Base-by-base conservation (phyloP, 1,140 invertebrate genomes). In the Micrasema longulum region DNA sequence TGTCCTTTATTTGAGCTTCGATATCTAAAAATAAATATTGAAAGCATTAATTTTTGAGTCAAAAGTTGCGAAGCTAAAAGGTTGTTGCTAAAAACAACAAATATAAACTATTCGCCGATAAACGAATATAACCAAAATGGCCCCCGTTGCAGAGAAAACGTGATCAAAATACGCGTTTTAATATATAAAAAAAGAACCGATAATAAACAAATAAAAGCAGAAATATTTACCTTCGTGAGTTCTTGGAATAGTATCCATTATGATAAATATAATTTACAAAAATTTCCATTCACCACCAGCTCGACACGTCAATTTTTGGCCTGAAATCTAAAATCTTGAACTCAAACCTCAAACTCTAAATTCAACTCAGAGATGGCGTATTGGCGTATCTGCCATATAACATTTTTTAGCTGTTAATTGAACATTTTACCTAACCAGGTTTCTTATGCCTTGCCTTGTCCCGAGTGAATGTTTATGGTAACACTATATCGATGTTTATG, bases 1-100 rank as follows among this genome's bases (percentile, higher is more conserved):
- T 91, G 77, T 96, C 95, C 69, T 90, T 85, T 77, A 97, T 96
- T 81, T 97, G 94, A 22, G 94, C 94, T 85, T 98, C 96, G 80
- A 97, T 97, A 80, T 97, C 96, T 97, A 82, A 77, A 73, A 77
- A 53, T 10, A 31, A 31, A 31, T 7, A 31, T 31, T 31, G 2
- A 31, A 7, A 4, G 26, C n/a, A n/a, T n/a, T n/a, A n/a, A n/a
- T n/a, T n/a, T n/a, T n/a, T n/a, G n/a, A n/a, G n/a, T n/a, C n/a
- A n/a, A n/a, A n/a, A n/a, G n/a, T n/a, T n/a, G n/a, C n/a, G n/a
- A n/a, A n/a, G n/a, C n/a, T n/a, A n/a, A n/a, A n/a, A n/a, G n/a
- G n/a, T n/a, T n/a, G n/a, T n/a, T n/a, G n/a, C n/a, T n/a, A n/a
- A n/a, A n/a, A n/a, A n/a, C n/a, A n/a, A n/a, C 35, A 66, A 22